phyloP scores from a whole-genome alignment of 2,797 vertebrate species.

The Sebastes oblongus region DNA sequence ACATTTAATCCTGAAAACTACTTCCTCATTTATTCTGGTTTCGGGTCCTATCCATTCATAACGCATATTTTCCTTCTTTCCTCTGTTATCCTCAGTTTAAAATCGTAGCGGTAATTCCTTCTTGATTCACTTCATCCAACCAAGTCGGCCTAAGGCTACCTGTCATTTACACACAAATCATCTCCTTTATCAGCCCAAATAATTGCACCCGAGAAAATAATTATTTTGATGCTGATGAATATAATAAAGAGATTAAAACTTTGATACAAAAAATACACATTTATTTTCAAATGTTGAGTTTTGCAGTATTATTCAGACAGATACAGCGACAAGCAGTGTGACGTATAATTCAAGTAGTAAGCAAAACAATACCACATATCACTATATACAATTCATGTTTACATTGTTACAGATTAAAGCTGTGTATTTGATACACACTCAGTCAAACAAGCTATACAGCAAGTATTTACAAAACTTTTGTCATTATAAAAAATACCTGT shows the following conservation, averaged over 20 bases:
- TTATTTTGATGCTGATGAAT: not conserved
- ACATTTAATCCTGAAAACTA: not conserved
- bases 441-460: slow-evolving; percentile 56
- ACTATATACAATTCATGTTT: slow-evolving; percentile 54
- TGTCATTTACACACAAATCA: not conserved
- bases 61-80: not conserved
- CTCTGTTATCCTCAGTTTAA: not conserved
- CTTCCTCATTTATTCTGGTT: not conserved
- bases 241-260: slow-evolving; percentile 30
- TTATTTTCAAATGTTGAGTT: slow-evolving; percentile 52
- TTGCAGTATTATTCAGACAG: slow-evolving; percentile 11
- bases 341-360: slow-evolving; percentile 20
- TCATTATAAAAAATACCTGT: slow-evolving; percentile 38
- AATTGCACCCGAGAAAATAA: fast-evolving
- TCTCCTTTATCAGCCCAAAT: not conserved
- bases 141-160: not conserved
- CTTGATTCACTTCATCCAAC: not conserved
- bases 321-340: slow-evolving; percentile 27
- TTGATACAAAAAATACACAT: slow-evolving; percentile 57
- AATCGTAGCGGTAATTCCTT: not conserved
- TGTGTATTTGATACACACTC: slow-evolving; percentile 73
- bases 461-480: slow-evolving; percentile 71
- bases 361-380: slow-evolving; percentile 13
- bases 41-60: not conserved
- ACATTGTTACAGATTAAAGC: slow-evolving; percentile 21